phyloP scores from a whole-genome alignment of 2,113 vertebrate species.

The Fulmarus glacialis region DNA sequence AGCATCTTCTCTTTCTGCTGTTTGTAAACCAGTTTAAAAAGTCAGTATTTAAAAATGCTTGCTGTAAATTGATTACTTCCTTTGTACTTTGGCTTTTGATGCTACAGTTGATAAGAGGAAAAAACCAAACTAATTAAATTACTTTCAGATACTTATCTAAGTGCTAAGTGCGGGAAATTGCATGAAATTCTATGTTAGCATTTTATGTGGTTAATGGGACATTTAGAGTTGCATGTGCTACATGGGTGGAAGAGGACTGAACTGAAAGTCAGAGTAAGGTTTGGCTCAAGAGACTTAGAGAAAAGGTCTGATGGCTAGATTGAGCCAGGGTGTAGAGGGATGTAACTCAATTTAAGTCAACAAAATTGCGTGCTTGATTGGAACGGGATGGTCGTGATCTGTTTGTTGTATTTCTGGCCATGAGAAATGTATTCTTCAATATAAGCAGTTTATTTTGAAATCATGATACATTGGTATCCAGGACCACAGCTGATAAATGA shows the following conservation, averaged over 20 bases:
- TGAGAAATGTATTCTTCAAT: not conserved
- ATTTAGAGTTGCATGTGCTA: not conserved
- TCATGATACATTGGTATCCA: not conserved
- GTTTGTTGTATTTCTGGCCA: not conserved
- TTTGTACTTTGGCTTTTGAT: not conserved
- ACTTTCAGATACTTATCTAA: not conserved
- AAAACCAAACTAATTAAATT: not conserved
- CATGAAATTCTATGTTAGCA: not conserved
- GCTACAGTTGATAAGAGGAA: not conserved
- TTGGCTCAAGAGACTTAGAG: not conserved
- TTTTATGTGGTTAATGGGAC: not conserved
- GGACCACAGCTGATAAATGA: not conserved
- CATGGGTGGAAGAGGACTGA: not conserved
- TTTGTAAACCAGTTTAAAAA: not conserved
- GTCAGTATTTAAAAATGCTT: not conserved
- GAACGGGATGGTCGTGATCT: not conserved
- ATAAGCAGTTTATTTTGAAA: not conserved
- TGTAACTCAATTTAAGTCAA: not conserved
- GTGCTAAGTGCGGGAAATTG: not conserved
- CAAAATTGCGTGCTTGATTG: not conserved
- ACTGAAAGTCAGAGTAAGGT: not conserved
- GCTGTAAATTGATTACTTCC: not conserved
- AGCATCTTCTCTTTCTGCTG: not conserved
- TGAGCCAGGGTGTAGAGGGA: not conserved
- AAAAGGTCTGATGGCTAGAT: not conserved